Base-by-base conservation (phyloP, 92 coral and sea anemone genomes). In the Porites evermanni region DNA sequence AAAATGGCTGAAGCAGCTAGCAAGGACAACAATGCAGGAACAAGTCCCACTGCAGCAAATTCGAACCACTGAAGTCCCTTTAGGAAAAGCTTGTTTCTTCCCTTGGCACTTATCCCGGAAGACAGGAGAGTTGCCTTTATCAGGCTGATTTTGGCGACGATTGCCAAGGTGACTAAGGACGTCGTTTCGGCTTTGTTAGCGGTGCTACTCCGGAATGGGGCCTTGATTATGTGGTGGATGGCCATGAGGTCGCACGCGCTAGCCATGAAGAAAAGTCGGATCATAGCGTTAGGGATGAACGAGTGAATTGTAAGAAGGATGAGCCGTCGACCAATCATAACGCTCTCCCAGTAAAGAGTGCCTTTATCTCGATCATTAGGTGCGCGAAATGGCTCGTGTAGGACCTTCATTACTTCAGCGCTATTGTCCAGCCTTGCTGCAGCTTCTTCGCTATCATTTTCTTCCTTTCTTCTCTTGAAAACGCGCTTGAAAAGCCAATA, bases 321-420 rank as follows among this genome's bases (percentile, higher is more conserved):
- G 71, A 93, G 82, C 16, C 95, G 91, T 21, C 95, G 93, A 20
- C 93, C 95, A 75, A 84, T 89, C 69, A 93, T 61, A 23, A 91
- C 90, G 56, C 92, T 91, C 52, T 93, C 96, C 92, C 96, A 93
- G 87, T 90, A 68, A 21, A 90, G 79, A 7, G 96, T 70, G 12
- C 95, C 91, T 7, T 53, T 53, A 23, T 71, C 79, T 21, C 47
- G 32, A 12, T 72, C 82, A 61, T 53, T 58, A 18, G 89, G 92
- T 6, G 81, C 47, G 50, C 92, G 90, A 54, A 91, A 91, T 18
- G 92, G 84, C 26, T 76, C 91, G 14, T 93, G 85, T 17, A 91
- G 72, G 59, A 91, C 90, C 29, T 75, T 61, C 26, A 72, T 74
- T 0, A 89, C 69, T 8, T 75, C 84, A 58, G 21, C 54, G 8